phyloP scores from a whole-genome alignment of 1,140 invertebrate genomes.

The Dendroctonus ponderosae region DNA sequence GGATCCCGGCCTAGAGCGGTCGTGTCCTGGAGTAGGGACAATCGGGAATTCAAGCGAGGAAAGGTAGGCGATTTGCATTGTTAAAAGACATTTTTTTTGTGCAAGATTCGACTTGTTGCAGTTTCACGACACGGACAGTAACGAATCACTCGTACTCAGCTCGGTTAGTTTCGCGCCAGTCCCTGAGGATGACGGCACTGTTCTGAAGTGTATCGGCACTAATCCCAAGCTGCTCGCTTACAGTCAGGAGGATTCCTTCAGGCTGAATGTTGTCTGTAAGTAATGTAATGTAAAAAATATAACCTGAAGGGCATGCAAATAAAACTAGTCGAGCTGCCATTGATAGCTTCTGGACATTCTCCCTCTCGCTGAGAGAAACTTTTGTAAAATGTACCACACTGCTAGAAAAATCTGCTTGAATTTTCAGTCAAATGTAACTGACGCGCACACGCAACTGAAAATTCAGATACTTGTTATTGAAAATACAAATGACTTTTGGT shows the following conservation, averaged over 20 bases:
- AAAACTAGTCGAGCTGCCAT: no score
- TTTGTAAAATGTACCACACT: no score
- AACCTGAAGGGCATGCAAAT: no score
- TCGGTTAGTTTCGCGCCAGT: conserved; percentile 74
- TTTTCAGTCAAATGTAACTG: no score
- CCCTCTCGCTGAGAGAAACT: no score
- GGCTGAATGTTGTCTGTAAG: conserved; percentile 85
- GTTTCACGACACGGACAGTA: conserved; percentile 66
- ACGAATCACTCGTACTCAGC: conserved; percentile 71
- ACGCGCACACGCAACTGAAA: no score
- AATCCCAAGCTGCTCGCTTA: conserved; percentile 72
- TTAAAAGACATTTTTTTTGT: background rate
- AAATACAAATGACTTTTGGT: no score
- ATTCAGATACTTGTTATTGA: no score
- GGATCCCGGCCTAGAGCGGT: conserved; percentile 82
- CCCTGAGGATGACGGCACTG: conserved; percentile 78
- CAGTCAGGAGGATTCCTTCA: conserved; percentile 74
- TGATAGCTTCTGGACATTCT: background rate
- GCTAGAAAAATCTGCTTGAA: no score
- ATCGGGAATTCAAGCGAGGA: conserved; percentile 67
- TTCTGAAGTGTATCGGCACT: conserved; percentile 79
- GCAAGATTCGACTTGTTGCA: conserved; percentile 46
- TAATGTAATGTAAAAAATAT: no score
- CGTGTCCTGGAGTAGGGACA: conserved; percentile 79
- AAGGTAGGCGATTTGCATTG: conserved; percentile 57